phyloP scores from a whole-genome alignment of 2,797 vertebrate genomes.

The Furcifer pardalis region DNA sequence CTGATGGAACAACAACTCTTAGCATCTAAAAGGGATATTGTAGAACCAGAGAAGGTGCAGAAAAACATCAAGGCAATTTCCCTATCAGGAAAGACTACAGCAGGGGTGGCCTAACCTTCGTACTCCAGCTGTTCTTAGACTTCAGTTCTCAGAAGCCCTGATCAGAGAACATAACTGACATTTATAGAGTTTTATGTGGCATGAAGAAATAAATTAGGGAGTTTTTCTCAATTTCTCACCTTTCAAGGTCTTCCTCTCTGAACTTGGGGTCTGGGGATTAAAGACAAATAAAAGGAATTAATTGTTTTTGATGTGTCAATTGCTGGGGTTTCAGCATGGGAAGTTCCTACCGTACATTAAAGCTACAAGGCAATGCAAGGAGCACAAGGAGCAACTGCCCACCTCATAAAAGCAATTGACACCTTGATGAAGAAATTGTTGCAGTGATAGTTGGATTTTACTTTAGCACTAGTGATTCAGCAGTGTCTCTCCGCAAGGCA shows the following conservation, averaged over 20 bases:
- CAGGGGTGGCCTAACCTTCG: no score
- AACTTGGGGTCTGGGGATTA: neutral
- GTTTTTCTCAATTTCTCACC: neutral
- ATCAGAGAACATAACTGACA: neutral
- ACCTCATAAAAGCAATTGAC: neutral
- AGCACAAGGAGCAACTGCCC: no score
- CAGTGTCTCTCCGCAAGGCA: neutral
- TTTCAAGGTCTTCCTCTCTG: neutral
- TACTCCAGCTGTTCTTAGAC: no score
- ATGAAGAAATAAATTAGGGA: neutral
- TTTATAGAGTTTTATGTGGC: neutral
- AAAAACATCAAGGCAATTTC: neutral
- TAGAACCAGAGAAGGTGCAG: neutral
- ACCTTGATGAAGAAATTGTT: neutral
- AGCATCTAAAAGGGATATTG: neutral
- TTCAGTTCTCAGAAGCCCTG: no score
- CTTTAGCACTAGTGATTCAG: neutral
- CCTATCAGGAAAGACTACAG: neutral
- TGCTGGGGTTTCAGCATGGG: no score
- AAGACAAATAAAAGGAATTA: neutral
- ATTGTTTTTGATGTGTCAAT: no score
- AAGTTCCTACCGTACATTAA: no score
- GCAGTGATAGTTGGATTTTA: no score
- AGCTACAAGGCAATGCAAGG: neutral
- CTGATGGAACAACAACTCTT: neutral